Evolutionary conservation across 2,888 invertebrate species (phyloP).

Genomic region (Parnassius orleans): DNA sequence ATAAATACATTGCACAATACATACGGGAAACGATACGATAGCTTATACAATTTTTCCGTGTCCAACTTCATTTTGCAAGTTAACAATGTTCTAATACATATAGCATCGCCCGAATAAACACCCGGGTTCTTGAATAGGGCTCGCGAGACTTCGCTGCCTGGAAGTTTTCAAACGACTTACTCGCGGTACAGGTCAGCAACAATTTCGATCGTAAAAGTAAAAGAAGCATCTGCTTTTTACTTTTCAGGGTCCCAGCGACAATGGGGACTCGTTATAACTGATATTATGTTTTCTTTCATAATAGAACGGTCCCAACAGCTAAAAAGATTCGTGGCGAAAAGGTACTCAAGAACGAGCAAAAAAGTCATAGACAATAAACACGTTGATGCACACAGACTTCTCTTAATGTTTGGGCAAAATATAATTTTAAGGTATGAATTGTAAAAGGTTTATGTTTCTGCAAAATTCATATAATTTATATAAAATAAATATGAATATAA

Average conservation of each 20-base stretch:
- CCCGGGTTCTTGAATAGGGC: conserved; percentile 28
- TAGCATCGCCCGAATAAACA: conserved; percentile 12
- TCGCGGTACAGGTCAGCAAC: conserved; percentile 33
- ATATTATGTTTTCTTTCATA: conserved; percentile 1
- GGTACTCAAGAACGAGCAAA: too few relatives aligned
- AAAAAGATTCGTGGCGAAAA: too few relatives aligned
- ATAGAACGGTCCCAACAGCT: conserved; percentile 4
- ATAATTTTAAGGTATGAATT: too few relatives aligned
- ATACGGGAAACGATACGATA: background rate
- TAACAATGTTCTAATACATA: conserved; percentile 8
- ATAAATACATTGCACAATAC: too few relatives aligned
- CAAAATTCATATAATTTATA: too few relatives aligned
- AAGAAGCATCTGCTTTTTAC: conserved; percentile 31
- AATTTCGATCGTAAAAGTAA: conserved; percentile 36
- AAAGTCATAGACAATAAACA: too few relatives aligned
- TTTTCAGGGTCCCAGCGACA: conserved; percentile 9
- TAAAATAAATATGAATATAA: too few relatives aligned
- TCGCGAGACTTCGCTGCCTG: conserved; percentile 32
- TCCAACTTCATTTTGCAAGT: conserved; percentile 24
- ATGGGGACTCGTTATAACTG: conserved; percentile 12
- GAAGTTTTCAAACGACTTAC: conserved; percentile 38
- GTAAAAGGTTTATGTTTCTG: too few relatives aligned
- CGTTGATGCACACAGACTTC: too few relatives aligned
- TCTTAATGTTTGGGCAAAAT: too few relatives aligned
- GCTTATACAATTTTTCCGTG: conserved; percentile 1